Evolutionary conservation across 1,140 invertebrate species (phyloP).

Genomic region (Choristoneura fumiferana): DNA sequence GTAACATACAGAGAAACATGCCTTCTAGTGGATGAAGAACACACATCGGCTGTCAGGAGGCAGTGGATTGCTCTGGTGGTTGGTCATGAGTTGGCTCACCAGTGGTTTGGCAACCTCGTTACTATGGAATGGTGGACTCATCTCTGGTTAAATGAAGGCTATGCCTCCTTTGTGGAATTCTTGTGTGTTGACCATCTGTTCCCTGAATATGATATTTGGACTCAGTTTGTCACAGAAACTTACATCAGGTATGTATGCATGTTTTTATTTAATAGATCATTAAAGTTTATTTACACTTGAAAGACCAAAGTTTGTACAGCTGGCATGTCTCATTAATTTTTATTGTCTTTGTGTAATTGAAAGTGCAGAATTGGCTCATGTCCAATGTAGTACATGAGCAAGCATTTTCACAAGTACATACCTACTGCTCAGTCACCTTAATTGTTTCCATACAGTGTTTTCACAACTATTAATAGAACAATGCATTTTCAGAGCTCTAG

Average conservation of each 20-base stretch:
- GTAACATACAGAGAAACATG: slow-evolving; percentile 88
- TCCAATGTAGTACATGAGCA: slow-evolving; percentile 11
- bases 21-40: slow-evolving; percentile 89
- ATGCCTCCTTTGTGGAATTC: slow-evolving; percentile 94
- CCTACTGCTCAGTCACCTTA: slow-evolving; percentile 1
- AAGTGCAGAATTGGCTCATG: slow-evolving; percentile 7
- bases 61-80: slow-evolving; percentile 94
- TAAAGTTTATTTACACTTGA: slow-evolving; percentile 13
- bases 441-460: not conserved
- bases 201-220: slow-evolving; percentile 96
- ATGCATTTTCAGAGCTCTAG: slow-evolving; percentile 82
- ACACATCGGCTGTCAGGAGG: slow-evolving; percentile 89
- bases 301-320: not conserved
- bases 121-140: slow-evolving; percentile 96
- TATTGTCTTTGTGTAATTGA: slow-evolving; percentile 5
- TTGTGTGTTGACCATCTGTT: slow-evolving; percentile 93
- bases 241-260: slow-evolving; percentile 79
- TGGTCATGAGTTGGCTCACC: slow-evolving; percentile 93
- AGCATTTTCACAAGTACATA: not conserved
- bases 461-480: not conserved
- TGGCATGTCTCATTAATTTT: not conserved
- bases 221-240: slow-evolving; percentile 92
- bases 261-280: slow-evolving; percentile 19
- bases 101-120: slow-evolving; percentile 93
- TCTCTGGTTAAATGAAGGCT: slow-evolving; percentile 95